Percentiles rank a stretch among this genome's conserved stretches.
Evolutionary conservation across 2,113 vertebrate species (phyloP).

Genomic region (Tapirus terrestris): DNA sequence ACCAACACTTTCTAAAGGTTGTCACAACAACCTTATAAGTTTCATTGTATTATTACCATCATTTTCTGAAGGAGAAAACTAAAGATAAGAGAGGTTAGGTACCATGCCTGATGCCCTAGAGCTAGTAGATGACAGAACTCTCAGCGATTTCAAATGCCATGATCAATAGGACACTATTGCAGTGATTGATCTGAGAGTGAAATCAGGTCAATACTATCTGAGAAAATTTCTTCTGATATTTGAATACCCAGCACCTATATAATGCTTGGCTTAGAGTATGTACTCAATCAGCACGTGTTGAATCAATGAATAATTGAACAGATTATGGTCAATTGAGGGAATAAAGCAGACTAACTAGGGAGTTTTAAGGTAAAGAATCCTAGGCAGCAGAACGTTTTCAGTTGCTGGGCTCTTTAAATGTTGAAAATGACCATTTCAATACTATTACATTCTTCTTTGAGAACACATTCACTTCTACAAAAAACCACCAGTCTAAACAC

Average conservation of each 20-base stretch:
- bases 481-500: background rate
- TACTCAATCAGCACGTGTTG: background rate
- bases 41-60: background rate
- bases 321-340: background rate
- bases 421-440: background rate
- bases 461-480: background rate
- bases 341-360: background rate
- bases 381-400: background rate
- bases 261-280: background rate
- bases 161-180: background rate
- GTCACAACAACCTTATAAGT: background rate
- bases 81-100: background rate
- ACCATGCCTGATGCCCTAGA: background rate
- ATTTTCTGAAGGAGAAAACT: conserved; percentile 22
- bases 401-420: background rate
- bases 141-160: background rate
- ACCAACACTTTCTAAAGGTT: background rate
- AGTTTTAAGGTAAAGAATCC: background rate
- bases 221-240: background rate
- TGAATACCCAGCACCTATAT: background rate
- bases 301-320: background rate
- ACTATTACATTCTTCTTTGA: background rate
- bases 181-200: background rate
- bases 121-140: background rate
- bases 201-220: background rate